Evolutionary conservation across 2,113 vertebrate genomes (phyloP).

Genomic region (Caranx melampygus): DNA sequence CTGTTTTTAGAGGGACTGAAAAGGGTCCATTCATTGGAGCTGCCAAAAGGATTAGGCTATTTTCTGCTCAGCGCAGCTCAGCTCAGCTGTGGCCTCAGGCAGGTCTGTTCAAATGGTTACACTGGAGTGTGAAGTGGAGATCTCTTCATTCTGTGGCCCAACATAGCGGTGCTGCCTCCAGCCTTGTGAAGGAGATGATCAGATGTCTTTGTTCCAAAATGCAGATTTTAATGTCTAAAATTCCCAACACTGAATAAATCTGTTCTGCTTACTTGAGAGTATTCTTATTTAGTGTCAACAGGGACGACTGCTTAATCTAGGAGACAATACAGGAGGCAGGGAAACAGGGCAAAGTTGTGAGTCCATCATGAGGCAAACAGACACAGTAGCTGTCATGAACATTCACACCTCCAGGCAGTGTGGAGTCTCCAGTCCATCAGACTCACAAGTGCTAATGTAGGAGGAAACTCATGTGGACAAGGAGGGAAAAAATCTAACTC

Average conservation of each 20-base stretch:
- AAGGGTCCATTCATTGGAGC: constrained; percentile 53
- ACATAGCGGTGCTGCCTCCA: constrained; percentile 27
- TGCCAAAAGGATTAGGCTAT: constrained; percentile 77
- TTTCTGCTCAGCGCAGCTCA: constrained; percentile 62
- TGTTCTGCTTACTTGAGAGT: not conserved
- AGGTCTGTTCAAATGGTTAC: constrained; percentile 63
- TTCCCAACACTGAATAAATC: not conserved
- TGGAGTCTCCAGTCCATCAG: constrained; percentile 18
- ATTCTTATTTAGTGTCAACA: not conserved
- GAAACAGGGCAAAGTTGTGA: constrained; percentile 6
- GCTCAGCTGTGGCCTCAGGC: constrained; percentile 68
- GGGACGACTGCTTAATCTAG: not conserved
- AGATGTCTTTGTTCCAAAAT: constrained; percentile 13
- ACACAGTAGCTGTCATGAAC: constrained; percentile 7
- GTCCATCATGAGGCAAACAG: constrained; percentile 25
- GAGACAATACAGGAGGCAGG: not conserved
- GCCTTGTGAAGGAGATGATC: constrained; percentile 4
- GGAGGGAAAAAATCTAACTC: constrained; percentile 11
- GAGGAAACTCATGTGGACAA: constrained; percentile 24
- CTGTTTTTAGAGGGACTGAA: constrained; percentile 58
- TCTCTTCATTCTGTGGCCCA: constrained; percentile 45
- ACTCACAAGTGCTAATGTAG: constrained; percentile 29
- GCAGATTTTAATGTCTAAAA: not conserved
- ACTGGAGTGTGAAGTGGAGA: constrained; percentile 50
- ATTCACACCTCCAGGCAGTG: constrained; percentile 35